Conservation (phyloP, 2,113 vertebrate genomes). For the Grammomys dolichurus region DNA sequence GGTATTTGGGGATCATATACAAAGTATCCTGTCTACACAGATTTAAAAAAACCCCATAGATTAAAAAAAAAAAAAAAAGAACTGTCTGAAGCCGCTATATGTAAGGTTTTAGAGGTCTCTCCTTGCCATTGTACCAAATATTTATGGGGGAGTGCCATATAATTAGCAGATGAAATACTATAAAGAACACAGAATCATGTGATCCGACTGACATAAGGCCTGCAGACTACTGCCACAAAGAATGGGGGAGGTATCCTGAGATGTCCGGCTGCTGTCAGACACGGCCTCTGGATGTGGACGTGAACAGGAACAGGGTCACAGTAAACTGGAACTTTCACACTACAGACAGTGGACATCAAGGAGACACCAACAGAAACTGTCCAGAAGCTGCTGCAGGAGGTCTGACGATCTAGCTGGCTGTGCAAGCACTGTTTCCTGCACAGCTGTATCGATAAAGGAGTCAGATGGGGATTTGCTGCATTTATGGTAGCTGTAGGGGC, state of each 20-base stretch:
- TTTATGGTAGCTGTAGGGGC: background rate
- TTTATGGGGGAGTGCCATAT: background rate
- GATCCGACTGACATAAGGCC: background rate
- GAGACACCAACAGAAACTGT: background rate
- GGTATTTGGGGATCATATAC: constrained; percentile 11
- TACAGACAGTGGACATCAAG: background rate
- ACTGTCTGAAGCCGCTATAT: background rate
- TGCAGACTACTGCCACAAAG: background rate
- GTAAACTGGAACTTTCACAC: background rate
- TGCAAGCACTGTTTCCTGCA: background rate
- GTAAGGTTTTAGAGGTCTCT: constrained; percentile 22
- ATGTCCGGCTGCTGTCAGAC: background rate
- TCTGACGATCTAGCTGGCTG: no score
- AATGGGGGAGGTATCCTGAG: background rate
- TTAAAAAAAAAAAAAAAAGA: constrained; percentile 40
- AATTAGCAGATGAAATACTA: constrained; percentile 59
- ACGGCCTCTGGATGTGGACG: background rate
- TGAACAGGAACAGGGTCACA: background rate
- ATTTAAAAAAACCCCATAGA: background rate
- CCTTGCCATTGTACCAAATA: constrained; percentile 26
- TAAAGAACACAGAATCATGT: background rate
- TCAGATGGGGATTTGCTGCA: background rate
- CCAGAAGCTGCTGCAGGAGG: background rate
- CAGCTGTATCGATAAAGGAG: background rate
- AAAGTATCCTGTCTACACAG: background rate